Conservation (phyloP, 1,140 invertebrate genomes). For the Whitmania pigra region DNA sequence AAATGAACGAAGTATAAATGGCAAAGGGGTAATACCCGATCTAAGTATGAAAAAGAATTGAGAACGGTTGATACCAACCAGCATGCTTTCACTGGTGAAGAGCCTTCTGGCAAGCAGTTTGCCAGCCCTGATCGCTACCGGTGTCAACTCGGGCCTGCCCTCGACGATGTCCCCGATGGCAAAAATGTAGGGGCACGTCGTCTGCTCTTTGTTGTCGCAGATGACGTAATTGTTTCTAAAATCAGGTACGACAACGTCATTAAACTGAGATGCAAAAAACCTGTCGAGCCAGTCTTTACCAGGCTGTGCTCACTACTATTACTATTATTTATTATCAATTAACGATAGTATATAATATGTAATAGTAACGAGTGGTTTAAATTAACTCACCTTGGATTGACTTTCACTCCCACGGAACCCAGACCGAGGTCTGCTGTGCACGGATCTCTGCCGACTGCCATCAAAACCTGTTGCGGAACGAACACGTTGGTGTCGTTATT, state of each 20-base stretch:
- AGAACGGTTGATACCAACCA: conserved; percentile 24
- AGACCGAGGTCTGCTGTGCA: conserved; percentile 50
- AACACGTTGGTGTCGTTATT: too few relatives aligned
- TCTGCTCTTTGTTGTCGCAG: conserved; percentile 55
- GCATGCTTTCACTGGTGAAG: conserved; percentile 29
- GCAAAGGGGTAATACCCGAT: neutral
- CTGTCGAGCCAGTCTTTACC: too few relatives aligned
- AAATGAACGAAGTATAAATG: neutral
- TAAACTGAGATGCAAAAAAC: too few relatives aligned
- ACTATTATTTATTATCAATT: too few relatives aligned
- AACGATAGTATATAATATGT: too few relatives aligned
- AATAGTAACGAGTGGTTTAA: too few relatives aligned
- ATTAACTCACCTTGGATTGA: conserved; percentile 40
- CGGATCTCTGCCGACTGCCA: conserved; percentile 54
- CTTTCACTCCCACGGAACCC: conserved; percentile 46
- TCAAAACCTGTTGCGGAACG: conserved; percentile 40
- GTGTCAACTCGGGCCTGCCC: conserved; percentile 80
- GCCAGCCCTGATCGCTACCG: conserved; percentile 89
- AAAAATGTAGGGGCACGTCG: conserved; percentile 72
- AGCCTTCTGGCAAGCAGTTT: conserved; percentile 57
- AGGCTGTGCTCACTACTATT: too few relatives aligned
- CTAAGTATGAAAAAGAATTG: neutral
- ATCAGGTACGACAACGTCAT: neutral
- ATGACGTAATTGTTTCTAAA: conserved; percentile 48
- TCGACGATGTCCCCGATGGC: conserved; percentile 88